These are phyloP conservation scores for Gymnocypris eckloni DNA, from an alignment of 2,797 vertebrate genomes.

Conservation along the genomic window DNA sequence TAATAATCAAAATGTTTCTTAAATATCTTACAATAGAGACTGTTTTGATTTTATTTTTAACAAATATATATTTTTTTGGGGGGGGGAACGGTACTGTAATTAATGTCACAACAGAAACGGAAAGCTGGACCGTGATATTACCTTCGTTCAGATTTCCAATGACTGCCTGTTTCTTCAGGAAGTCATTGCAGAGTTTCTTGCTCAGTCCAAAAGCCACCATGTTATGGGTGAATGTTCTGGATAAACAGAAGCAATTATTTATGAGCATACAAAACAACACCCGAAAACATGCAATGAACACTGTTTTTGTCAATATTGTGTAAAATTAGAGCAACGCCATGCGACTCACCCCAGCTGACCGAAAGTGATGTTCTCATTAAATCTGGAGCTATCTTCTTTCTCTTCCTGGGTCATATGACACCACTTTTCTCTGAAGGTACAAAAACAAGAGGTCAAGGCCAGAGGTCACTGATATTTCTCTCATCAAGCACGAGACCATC, in stretches of 20 bases:
- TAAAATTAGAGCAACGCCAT: background rate
- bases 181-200: constrained; percentile 94
- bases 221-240: constrained; percentile 96
- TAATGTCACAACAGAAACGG: background rate
- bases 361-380: constrained; percentile 97
- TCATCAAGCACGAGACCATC: background rate
- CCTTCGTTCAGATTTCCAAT: constrained; percentile 96
- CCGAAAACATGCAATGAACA: background rate
- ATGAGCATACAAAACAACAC: background rate
- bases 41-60: background rate
- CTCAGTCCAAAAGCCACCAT: constrained; percentile 95
- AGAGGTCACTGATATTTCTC: constrained; percentile 49
- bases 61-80: background rate
- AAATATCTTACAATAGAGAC: background rate
- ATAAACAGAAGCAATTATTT: constrained; percentile 11
- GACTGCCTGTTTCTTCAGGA: constrained; percentile 96
- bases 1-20: background rate
- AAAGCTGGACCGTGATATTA: constrained; percentile 60
- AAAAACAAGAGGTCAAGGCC: constrained; percentile 54
- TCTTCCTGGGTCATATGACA: constrained; percentile 97
- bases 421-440: constrained; percentile 92
- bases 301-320: background rate
- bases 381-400: constrained; percentile 90
- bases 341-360: constrained; percentile 92
- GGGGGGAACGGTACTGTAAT: background rate